phyloP scores from a whole-genome alignment of 2,113 vertebrate species.

The Girardinichthys multiradiatus region DNA sequence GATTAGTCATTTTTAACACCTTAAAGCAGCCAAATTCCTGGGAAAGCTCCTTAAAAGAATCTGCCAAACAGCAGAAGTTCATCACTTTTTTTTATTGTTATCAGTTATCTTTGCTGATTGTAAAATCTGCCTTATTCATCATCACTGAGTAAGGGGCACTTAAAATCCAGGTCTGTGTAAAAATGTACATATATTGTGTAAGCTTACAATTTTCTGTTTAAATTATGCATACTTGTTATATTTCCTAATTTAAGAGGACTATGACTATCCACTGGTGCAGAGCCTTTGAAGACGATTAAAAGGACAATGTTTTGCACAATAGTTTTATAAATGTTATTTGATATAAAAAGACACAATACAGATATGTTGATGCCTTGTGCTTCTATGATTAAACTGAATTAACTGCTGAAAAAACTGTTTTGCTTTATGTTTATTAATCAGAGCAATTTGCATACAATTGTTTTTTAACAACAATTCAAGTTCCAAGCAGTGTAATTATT shows the following conservation, averaged over 20 bases:
- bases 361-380: constrained; percentile 79
- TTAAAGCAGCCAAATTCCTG: constrained; percentile 66
- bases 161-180: constrained; percentile 79
- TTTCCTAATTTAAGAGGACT: constrained; percentile 84
- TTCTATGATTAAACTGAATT: constrained; percentile 97
- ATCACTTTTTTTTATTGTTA: constrained; percentile 61
- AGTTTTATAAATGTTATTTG: constrained; percentile 86
- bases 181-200: constrained; percentile 80
- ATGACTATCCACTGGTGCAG: constrained; percentile 83
- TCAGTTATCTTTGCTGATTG: constrained; percentile 70
- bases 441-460: constrained; percentile 24
- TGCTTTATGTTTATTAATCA: constrained; percentile 78
- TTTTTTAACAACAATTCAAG: constrained; percentile 4
- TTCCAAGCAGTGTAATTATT: constrained; percentile 2
- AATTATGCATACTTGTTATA: constrained; percentile 85
- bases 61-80: constrained; percentile 61
- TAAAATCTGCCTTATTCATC: constrained; percentile 77
- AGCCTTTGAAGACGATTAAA: constrained; percentile 81
- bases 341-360: constrained; percentile 70
- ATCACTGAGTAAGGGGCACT: constrained; percentile 71
- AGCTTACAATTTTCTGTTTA: constrained; percentile 80
- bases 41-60: constrained; percentile 60
- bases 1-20: constrained; percentile 48
- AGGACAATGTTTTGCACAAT: constrained; percentile 94
- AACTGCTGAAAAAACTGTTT: constrained; percentile 88